These are phyloP conservation scores for Metaphire vulgaris DNA, from an alignment of 1,140 invertebrate species.

Conservation along the genomic window DNA sequence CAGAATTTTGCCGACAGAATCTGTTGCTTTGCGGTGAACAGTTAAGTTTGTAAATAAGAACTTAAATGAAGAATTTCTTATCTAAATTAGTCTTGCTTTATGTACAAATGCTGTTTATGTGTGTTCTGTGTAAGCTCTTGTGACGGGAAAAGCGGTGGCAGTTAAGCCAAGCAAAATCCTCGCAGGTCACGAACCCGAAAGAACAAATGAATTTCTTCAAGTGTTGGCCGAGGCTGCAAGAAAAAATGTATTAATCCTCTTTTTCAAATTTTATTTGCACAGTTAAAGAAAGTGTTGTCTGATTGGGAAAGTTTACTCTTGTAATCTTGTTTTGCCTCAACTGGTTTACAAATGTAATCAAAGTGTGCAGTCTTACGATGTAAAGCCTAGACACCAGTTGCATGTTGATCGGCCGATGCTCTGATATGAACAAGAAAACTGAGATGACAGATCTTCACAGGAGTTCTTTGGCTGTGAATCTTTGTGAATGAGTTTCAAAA, in stretches of 20 bases:
- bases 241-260: constrained; percentile 43
- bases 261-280: neutral
- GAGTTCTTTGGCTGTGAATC: too few species aligned
- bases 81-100: neutral
- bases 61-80: too few species aligned
- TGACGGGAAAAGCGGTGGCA: constrained; percentile 64
- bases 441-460: too few species aligned
- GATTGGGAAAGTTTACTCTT: neutral
- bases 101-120: constrained; percentile 26
- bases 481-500: too few species aligned
- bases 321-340: neutral
- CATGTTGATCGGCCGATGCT: neutral
- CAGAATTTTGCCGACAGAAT: too few species aligned
- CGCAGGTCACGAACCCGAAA: constrained; percentile 82
- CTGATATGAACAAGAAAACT: too few species aligned
- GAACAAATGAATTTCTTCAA: constrained; percentile 86
- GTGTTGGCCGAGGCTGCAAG: constrained; percentile 62
- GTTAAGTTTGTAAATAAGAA: too few species aligned
- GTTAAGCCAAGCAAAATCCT: constrained; percentile 83
- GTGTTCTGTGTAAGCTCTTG: too few species aligned
- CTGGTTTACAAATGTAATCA: neutral
- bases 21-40: too few species aligned
- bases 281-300: neutral
- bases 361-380: neutral
- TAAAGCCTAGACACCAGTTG: neutral